Percentiles rank a stretch among this genome's conserved stretches.
These are phyloP conservation scores for Diprion similis DNA, from an alignment of 1,140 invertebrate genomes.

Conservation along the genomic window DNA sequence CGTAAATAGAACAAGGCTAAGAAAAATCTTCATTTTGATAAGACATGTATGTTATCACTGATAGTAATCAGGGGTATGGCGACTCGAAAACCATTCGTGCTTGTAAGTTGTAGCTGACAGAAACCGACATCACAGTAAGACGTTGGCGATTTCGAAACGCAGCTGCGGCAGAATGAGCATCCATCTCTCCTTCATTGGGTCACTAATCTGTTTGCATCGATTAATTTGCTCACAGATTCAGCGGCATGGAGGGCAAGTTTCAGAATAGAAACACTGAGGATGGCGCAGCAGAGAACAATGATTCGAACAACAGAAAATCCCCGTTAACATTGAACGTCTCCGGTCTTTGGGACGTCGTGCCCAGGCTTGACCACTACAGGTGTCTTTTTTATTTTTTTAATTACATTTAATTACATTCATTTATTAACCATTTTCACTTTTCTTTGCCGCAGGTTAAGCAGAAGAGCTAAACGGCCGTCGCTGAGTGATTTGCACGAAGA, in stretches of 20 bases:
- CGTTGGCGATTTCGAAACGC: too few species aligned
- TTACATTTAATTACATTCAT: not conserved
- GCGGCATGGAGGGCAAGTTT: slow-evolving; percentile 48
- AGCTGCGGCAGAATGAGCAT: not conserved
- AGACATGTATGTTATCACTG: too few species aligned
- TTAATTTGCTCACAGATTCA: slow-evolving; percentile 38
- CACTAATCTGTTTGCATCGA: not conserved
- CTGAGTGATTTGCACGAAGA: slow-evolving; percentile 74
- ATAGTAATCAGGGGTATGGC: too few species aligned
- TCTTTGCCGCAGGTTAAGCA: slow-evolving; percentile 54
- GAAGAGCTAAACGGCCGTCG: slow-evolving; percentile 76
- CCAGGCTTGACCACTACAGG: slow-evolving; percentile 89
- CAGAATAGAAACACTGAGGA: slow-evolving; percentile 42
- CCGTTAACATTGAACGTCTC: slow-evolving; percentile 55
- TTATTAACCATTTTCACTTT: slow-evolving; percentile 15
- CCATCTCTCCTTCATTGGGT: not conserved
- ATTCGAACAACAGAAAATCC: slow-evolving; percentile 46
- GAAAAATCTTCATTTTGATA: too few species aligned
- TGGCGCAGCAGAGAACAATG: slow-evolving; percentile 37
- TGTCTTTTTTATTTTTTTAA: slow-evolving; percentile 59
- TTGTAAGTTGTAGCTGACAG: too few species aligned
- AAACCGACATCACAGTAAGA: too few species aligned
- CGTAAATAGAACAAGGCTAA: too few species aligned
- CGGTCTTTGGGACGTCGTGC: slow-evolving; percentile 76
- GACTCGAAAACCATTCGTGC: too few species aligned